Evolutionary conservation across 2,888 invertebrate species (phyloP).

Genomic region (Ennomos quercinarius): DNA sequence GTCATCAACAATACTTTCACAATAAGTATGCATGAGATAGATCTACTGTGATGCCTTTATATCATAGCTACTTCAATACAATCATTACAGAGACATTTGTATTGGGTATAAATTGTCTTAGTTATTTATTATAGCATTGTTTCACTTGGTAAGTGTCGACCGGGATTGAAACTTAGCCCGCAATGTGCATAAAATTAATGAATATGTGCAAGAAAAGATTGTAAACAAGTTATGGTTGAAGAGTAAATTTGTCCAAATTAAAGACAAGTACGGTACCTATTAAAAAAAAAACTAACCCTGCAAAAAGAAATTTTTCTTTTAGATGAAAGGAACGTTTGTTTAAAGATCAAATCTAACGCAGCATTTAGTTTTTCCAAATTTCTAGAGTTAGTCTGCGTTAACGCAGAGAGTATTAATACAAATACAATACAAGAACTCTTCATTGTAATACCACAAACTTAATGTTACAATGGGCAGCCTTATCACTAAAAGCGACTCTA

Average conservation of each 20-base stretch:
- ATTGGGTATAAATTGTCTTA: conserved; percentile 16
- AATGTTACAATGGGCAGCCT: too few species aligned
- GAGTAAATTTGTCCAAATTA: conserved; percentile 6
- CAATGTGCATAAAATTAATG: conserved; percentile 9
- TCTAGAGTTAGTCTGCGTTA: too few species aligned
- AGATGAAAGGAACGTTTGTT: too few species aligned
- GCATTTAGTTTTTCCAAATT: too few species aligned
- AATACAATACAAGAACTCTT: too few species aligned
- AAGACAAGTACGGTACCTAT: too few species aligned
- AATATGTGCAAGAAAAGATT: not conserved
- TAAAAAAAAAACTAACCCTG: too few species aligned
- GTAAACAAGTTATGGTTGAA: not conserved
- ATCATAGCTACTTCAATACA: conserved; percentile 3
- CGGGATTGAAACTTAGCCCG: conserved; percentile 11
- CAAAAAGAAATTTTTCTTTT: too few species aligned
- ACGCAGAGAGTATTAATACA: too few species aligned
- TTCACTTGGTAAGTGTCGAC: conserved; percentile 11
- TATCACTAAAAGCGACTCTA: too few species aligned
- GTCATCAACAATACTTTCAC: not conserved
- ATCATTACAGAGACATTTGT: conserved; percentile 13
- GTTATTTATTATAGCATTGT: conserved; percentile 15
- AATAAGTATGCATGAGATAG: conserved; percentile 8
- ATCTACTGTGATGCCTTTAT: conserved; percentile 19
- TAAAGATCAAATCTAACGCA: too few species aligned
- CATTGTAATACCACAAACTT: too few species aligned